Evolutionary conservation across 2,888 invertebrate genomes (phyloP).

Genomic region (Coecobrya sp.): DNA sequence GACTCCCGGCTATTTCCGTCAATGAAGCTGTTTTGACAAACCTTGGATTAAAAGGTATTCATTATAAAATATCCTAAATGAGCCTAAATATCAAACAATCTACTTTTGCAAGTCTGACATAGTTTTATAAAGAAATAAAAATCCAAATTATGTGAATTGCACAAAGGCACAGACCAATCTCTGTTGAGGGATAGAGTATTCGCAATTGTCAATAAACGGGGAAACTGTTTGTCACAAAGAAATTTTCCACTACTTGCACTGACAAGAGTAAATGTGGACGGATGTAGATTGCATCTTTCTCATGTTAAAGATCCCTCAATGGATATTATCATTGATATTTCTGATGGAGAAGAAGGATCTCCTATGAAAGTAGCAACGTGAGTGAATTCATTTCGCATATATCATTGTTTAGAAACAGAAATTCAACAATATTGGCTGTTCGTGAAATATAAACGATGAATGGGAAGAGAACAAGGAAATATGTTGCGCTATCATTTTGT

Average conservation of each 20-base stretch:
- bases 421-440: neutral
- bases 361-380: slow-evolving; percentile 43
- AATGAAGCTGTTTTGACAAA: slow-evolving; percentile 58
- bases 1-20: slow-evolving; percentile 59
- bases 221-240: slow-evolving; percentile 69
- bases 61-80: neutral
- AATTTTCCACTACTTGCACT: slow-evolving; percentile 75
- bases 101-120: too few relatives aligned
- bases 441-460: neutral
- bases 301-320: slow-evolving; percentile 58
- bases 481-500: neutral
- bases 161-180: slow-evolving; percentile 36
- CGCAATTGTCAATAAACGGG: slow-evolving; percentile 76
- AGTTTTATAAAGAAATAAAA: too few relatives aligned
- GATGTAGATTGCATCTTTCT: slow-evolving; percentile 71
- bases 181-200: slow-evolving; percentile 83
- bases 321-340: slow-evolving; percentile 68
- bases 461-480: neutral
- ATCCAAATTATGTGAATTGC: neutral
- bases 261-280: slow-evolving; percentile 60
- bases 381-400: neutral
- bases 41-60: slow-evolving; percentile 78
- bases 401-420: neutral
- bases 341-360: neutral
- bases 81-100: too few relatives aligned